A percentile compares a stretch with the other conserved stretches of the same genome.
Conservation (phyloP, 2,888 invertebrate genomes). For the Folsomia manolachei region DNA sequence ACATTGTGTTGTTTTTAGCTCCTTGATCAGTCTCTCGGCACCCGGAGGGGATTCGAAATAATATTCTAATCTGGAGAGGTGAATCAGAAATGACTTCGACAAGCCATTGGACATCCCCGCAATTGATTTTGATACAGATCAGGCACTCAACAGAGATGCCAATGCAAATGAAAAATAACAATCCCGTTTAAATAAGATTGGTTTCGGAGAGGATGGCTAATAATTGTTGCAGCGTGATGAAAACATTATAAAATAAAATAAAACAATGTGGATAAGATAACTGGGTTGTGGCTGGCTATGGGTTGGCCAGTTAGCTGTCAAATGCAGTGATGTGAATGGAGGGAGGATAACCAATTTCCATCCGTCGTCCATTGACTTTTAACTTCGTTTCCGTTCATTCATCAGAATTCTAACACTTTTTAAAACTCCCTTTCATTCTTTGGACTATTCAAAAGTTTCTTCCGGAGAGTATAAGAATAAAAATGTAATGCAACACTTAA, state of each 20-base stretch:
- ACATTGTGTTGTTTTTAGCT: background rate
- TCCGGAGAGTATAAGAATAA: background rate
- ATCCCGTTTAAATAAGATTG: background rate
- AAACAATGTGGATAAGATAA: background rate
- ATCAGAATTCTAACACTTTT: background rate
- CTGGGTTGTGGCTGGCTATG: background rate
- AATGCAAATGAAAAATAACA: background rate
- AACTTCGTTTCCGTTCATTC: background rate
- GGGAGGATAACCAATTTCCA: background rate
- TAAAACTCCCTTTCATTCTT: background rate
- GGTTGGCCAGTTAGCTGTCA: no score
- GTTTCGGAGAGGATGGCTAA: background rate
- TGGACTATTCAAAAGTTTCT: background rate
- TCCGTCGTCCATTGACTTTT: background rate
- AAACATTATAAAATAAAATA: background rate
- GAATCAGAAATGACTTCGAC: background rate
- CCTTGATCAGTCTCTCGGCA: no score
- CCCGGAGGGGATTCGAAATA: background rate
- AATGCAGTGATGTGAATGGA: no score
- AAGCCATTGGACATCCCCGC: background rate
- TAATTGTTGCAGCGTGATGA: background rate
- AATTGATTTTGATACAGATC: background rate
- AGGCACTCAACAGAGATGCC: background rate
- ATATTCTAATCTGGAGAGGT: background rate
- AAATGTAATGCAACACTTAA: no score